Conservation (phyloP, 37 sponge, comb jelly and placozoan species). For the Halichondria panicea region DNA sequence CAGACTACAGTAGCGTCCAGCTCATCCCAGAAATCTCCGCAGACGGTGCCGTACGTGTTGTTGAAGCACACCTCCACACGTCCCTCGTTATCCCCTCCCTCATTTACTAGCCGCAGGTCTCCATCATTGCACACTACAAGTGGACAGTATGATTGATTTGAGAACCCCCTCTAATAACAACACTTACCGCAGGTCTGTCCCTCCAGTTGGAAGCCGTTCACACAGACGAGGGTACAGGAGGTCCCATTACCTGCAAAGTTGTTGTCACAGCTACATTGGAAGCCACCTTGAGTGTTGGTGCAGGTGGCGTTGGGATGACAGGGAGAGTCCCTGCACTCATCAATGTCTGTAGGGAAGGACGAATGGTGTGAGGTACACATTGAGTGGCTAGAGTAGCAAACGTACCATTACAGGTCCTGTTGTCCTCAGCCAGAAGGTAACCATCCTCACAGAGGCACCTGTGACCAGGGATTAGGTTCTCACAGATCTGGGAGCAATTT, state of each 20-base stretch:
- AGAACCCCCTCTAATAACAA: too few relatives aligned
- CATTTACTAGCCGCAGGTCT: too few relatives aligned
- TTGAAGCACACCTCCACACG: conserved; percentile 42
- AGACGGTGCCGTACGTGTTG: conserved; percentile 34
- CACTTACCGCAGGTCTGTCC: too few relatives aligned
- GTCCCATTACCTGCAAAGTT: conserved; percentile 22
- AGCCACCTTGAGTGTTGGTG: conserved; percentile 5
- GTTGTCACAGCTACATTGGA: neutral
- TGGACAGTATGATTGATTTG: too few relatives aligned
- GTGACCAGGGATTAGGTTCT: conserved; percentile 13
- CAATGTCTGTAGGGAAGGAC: neutral
- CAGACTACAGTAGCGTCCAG: conserved; percentile 43
- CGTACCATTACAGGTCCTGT: conserved; percentile 7
- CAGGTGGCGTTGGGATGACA: conserved; percentile 22
- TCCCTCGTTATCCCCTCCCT: too few relatives aligned
- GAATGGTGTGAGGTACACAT: too few relatives aligned
- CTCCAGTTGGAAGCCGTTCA: neutral
- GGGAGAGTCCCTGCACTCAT: conserved; percentile 3
- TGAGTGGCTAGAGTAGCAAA: too few relatives aligned
- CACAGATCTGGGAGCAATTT: conserved; percentile 42
- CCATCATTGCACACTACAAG: too few relatives aligned
- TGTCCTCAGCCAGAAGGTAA: conserved; percentile 14
- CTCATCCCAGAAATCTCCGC: conserved; percentile 33
- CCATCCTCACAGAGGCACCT: conserved; percentile 32
- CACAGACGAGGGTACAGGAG: neutral